These are phyloP conservation scores for Gryllus bimaculatus DNA, from an alignment of 1,140 invertebrate genomes.

Conservation along the genomic window DNA sequence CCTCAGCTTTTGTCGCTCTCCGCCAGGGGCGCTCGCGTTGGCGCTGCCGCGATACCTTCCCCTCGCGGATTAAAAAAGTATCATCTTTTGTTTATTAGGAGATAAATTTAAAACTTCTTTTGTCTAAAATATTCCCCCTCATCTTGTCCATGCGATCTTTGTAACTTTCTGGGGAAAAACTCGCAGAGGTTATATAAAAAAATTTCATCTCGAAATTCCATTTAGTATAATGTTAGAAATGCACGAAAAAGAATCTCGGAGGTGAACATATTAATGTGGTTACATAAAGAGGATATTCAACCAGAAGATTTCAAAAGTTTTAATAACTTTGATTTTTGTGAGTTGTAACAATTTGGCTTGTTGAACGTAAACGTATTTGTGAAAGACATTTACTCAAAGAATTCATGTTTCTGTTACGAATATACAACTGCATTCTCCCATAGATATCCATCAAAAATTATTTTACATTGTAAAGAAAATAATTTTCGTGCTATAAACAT, in stretches of 20 bases:
- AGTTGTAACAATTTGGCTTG: too few relatives aligned
- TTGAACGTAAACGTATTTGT: too few relatives aligned
- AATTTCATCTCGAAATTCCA: not conserved
- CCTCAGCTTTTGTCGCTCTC: too few relatives aligned
- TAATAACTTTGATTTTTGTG: not conserved
- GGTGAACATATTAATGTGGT: not conserved
- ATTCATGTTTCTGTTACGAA: too few relatives aligned
- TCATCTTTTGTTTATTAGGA: not conserved
- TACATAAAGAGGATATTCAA: not conserved
- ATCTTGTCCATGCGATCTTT: not conserved
- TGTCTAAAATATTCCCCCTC: conserved; percentile 1
- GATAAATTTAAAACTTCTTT: not conserved
- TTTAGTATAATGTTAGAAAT: not conserved
- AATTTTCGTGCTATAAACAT: too few relatives aligned
- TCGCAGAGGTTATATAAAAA: not conserved
- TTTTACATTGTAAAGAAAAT: too few relatives aligned
- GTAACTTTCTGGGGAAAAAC: not conserved
- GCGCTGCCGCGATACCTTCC: not conserved
- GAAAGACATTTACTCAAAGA: too few relatives aligned
- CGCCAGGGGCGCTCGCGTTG: too few relatives aligned
- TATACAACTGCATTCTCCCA: too few relatives aligned
- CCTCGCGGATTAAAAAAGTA: not conserved
- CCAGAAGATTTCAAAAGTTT: not conserved
- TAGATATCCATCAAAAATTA: too few relatives aligned
- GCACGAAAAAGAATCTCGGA: not conserved